phyloP scores from a whole-genome alignment of 2,797 vertebrate species.

The Hozukius guyotensis region DNA sequence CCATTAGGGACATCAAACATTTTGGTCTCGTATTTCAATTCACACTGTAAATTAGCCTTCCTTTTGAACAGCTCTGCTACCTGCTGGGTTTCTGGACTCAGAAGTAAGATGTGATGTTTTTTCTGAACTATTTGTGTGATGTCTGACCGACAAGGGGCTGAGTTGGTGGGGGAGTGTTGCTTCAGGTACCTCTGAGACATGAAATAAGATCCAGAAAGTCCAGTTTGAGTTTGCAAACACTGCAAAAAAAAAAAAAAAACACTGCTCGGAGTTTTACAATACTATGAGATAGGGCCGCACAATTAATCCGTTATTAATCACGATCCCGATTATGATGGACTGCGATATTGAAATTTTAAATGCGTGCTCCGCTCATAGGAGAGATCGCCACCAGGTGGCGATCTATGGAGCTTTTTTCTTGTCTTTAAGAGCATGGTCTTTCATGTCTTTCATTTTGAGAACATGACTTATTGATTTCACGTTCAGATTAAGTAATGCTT shows the following conservation, averaged over 20 bases:
- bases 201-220: conserved; percentile 1
- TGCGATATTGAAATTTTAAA: not conserved
- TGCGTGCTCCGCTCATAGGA: not conserved
- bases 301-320: not conserved
- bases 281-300: not conserved
- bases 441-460: no score
- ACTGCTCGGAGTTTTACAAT: not conserved
- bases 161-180: not conserved
- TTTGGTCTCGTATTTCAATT: not conserved
- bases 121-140: not conserved
- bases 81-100: not conserved
- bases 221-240: not conserved
- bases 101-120: not conserved
- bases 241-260: not conserved
- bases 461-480: no score
- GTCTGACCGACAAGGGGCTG: not conserved
- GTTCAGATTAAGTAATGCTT: no score
- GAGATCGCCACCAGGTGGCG: not conserved
- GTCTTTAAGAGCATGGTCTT: no score
- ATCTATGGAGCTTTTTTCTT: no score
- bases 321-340: not conserved
- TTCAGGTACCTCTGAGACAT: not conserved
- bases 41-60: not conserved
- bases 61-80: not conserved
- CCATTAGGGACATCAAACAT: not conserved